These are phyloP conservation scores for Odontothrips loti DNA, from an alignment of 2,888 invertebrate species.

Conservation along the genomic window DNA sequence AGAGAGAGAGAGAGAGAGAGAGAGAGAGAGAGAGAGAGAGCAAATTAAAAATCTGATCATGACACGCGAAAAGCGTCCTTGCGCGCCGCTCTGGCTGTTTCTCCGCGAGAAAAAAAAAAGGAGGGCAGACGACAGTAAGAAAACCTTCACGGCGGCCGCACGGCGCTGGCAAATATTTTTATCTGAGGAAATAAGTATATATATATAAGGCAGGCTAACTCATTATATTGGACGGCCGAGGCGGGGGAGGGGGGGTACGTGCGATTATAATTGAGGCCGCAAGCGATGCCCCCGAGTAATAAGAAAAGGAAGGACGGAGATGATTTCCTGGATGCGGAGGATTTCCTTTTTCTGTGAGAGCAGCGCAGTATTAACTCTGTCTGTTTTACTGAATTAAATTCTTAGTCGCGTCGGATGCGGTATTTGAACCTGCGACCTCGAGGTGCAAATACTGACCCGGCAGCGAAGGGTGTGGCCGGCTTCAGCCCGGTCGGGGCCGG, in stretches of 20 bases:
- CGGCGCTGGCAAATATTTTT: background rate
- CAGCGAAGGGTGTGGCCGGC: no score
- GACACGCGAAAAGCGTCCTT: constrained; percentile 3
- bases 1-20: background rate
- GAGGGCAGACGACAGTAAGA: background rate
- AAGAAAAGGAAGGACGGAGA: background rate
- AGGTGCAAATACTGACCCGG: no score
- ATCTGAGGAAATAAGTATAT: background rate
- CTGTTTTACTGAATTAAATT: no score
- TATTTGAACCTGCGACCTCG: no score
- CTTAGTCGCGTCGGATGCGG: no score
- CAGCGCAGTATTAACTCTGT: background rate
- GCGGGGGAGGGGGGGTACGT: background rate
- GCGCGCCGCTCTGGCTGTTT: background rate
- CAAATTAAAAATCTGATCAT: constrained; percentile 27
- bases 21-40: background rate
- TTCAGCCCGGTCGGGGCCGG: background rate
- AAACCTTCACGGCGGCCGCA: background rate
- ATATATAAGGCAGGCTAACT: background rate
- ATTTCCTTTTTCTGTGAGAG: no score
- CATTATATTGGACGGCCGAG: background rate
- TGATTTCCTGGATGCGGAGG: background rate
- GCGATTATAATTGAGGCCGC: background rate
- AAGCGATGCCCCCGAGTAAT: background rate
- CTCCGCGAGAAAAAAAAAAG: background rate